These are phyloP conservation scores for Amphipyra tragopoginis DNA, from an alignment of 2,888 invertebrate species.

Conservation along the genomic window DNA sequence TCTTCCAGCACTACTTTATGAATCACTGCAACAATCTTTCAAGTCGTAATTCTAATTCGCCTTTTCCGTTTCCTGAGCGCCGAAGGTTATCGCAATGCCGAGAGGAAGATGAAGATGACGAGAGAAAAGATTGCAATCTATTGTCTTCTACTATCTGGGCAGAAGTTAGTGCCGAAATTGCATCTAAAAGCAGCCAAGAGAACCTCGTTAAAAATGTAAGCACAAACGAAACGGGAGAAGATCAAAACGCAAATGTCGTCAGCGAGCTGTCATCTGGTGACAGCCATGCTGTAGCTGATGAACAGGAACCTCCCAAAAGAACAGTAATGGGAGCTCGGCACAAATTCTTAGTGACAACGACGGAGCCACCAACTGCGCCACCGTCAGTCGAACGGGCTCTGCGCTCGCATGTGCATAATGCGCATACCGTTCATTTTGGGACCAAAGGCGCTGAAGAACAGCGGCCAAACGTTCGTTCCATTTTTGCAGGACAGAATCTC, in stretches of 20 bases:
- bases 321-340: slow-evolving; percentile 84
- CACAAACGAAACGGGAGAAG: slow-evolving; percentile 52
- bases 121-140: slow-evolving; percentile 75
- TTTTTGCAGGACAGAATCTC: slow-evolving; percentile 89
- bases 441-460: slow-evolving; percentile 89
- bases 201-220: slow-evolving; percentile 55
- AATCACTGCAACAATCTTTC: slow-evolving; percentile 93
- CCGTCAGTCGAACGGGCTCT: slow-evolving; percentile 85
- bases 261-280: slow-evolving; percentile 35
- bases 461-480: slow-evolving; percentile 90
- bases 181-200: slow-evolving; percentile 57
- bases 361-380: slow-evolving; percentile 71
- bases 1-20: slow-evolving; percentile 93
- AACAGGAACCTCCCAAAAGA: slow-evolving; percentile 76
- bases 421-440: slow-evolving; percentile 93
- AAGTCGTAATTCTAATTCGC: slow-evolving; percentile 84
- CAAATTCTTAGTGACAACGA: slow-evolving; percentile 82
- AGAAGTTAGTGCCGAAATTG: slow-evolving; percentile 57
- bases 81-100: slow-evolving; percentile 94
- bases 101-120: slow-evolving; percentile 95
- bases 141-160: slow-evolving; percentile 61
- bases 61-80: slow-evolving; percentile 90
- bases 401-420: slow-evolving; percentile 86
- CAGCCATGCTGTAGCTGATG: slow-evolving; percentile 63
- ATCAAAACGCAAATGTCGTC: slow-evolving; percentile 57